A percentile compares a stretch with the other conserved stretches of the same genome.
Conservation (phyloP, 2,888 invertebrate genomes). For the Geotrupes spiniger region DNA sequence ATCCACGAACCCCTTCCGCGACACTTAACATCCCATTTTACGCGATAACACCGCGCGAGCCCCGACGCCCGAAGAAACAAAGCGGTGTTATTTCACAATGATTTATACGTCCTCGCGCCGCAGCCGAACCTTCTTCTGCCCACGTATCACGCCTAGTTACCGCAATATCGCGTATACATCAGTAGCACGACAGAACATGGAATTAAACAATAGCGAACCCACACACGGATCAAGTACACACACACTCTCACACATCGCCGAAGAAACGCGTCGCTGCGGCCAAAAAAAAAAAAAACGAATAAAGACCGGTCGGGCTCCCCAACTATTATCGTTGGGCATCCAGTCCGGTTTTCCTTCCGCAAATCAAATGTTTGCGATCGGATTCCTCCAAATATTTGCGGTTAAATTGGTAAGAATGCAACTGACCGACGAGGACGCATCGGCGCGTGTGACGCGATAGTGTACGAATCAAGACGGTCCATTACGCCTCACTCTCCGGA, state of each 20-base stretch:
- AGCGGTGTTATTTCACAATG: constrained; percentile 7
- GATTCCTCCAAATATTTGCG: constrained; percentile 28
- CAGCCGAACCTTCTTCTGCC: constrained; percentile 8
- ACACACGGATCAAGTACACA: background rate
- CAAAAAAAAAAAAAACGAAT: background rate
- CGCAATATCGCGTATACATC: constrained; percentile 6
- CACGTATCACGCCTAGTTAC: constrained; percentile 10
- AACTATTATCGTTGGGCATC: background rate
- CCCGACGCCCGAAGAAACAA: too few species aligned
- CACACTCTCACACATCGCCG: too few species aligned
- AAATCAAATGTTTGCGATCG: constrained; percentile 35
- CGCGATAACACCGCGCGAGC: too few species aligned
- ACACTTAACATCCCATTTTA: too few species aligned
- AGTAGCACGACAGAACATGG: constrained; percentile 1
- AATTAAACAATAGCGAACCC: constrained; percentile 5
- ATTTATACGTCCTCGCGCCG: constrained; percentile 7
- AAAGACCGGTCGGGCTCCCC: too few species aligned
- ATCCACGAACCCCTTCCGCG: too few species aligned
- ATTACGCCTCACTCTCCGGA: constrained; percentile 40
- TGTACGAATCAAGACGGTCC: constrained; percentile 44
- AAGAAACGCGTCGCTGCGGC: background rate
- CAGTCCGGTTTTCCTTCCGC: constrained; percentile 18
- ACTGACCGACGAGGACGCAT: constrained; percentile 36
- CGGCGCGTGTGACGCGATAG: constrained; percentile 42
- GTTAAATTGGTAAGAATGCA: constrained; percentile 36